Conservation (phyloP, 2,888 invertebrate species). For the Synergus umbraculus region DNA sequence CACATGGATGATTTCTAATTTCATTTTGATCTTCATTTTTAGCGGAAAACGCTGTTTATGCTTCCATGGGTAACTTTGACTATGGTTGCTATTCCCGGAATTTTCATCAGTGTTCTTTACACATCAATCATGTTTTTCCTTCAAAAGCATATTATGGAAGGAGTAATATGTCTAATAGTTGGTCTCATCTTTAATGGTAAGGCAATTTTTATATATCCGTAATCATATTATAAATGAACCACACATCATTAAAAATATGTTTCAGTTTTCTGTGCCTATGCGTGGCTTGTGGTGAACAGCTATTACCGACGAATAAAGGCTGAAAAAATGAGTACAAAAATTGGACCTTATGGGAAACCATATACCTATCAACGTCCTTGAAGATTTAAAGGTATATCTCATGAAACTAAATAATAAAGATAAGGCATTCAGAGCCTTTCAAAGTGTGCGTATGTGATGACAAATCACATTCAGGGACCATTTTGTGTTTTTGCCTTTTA, state of each 20-base stretch:
- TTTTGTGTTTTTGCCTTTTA: not conserved
- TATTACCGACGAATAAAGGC: constrained; percentile 84
- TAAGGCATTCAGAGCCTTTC: not conserved
- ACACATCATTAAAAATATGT: constrained; percentile 62
- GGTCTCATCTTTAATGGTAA: constrained; percentile 83
- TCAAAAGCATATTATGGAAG: constrained; percentile 80
- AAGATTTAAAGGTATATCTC: constrained; percentile 46
- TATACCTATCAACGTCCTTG: constrained; percentile 73
- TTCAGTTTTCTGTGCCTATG: constrained; percentile 87
- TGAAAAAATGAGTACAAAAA: constrained; percentile 69
- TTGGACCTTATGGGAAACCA: constrained; percentile 74
- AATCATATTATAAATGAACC: too few species aligned
- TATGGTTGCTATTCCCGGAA: constrained; percentile 87
- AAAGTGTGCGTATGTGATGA: not conserved
- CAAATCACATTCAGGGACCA: not conserved
- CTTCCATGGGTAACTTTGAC: constrained; percentile 91
- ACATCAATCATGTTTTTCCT: constrained; percentile 87
- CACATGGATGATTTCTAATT: not conserved
- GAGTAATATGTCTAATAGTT: constrained; percentile 81
- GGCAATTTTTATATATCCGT: not conserved
- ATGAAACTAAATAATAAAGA: not conserved
- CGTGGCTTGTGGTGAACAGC: constrained; percentile 91
- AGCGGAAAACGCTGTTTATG: constrained; percentile 91
- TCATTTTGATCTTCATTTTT: constrained; percentile 64
- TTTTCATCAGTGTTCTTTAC: constrained; percentile 88